Evolutionary conservation across 1,140 invertebrate species (phyloP), one percentile per base, ranked within the genome.

Genomic region (Drosophila kanapiae): DNA sequence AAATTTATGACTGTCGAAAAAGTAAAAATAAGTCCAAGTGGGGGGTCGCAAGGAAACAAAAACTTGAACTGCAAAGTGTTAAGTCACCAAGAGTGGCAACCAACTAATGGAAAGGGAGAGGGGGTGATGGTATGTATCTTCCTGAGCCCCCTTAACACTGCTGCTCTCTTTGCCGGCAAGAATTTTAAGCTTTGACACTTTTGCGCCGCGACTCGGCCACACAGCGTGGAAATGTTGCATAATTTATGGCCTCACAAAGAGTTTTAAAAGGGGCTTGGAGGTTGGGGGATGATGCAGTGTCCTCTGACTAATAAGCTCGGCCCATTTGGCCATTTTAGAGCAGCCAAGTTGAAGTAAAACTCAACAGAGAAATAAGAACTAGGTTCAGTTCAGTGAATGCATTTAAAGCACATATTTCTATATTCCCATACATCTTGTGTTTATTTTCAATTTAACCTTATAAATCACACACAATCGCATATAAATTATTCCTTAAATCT

Each of bases 1-100:
- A 80, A 86, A 86, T 87, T 86, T 87, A 86, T 86, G 83, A 79
- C 70, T 87, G 79, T 79, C 82, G 80, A 82, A 79, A 86, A 82
- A 87, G 60, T 38, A 70, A 45, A 53, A 51, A 29, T 42, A 38
- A 42, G 9, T 9, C 7, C 9, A 54, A 68, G 45, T 65, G 58
- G 23, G 40, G 27, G 42, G 4, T 13, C 33, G 35, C 14, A 8
- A 31, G 38, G 23, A 62, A 65, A 35, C 18, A 42, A 75, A 67
- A 77, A 63, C 60, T 76, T 48, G 27, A 69, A 18, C 47, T 68
- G 67, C 62, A 14, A 68, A 70, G 47, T 67, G 59, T 67, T 47
- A 38, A 63, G 64, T 67, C 59, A 48, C 45, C 33, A 43, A 16
- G n/a, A n/a, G n/a, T n/a, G n/a, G n/a, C n/a, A n/a, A n/a, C n/a